Evolutionary conservation across 2,797 vertebrate genomes (phyloP), one percentile per base, ranked within the genome.

Genomic region (Intellagama lesueurii): DNA sequence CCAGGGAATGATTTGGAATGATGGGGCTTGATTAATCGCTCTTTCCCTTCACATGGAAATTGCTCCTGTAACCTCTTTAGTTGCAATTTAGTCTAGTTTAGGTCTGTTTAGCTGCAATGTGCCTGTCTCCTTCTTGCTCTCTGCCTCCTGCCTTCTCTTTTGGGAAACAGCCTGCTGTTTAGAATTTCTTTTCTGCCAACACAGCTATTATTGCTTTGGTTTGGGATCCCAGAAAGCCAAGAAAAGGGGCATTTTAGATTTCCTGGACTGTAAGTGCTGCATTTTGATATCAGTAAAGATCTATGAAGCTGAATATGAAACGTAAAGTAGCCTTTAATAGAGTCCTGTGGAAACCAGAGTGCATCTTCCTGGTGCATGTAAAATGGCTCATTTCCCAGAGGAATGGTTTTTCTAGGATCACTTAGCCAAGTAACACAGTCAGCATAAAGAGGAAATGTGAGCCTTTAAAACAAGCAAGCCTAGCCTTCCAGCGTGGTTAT

Each of bases 401-500:
- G 88, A 60, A 72, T 79, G 6, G 28, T 84, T 47, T 84, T 85
- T 17, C 60, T 89, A 60, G 24, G 52, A 28, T 60, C 66, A 72
- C 75, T 85, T 85, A 79, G 75, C 66, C 24, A 85, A 89, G 26
- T 72, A 14, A 17, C 47, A 16, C 9, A 79, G 75, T 85, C 88
- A 89, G 87, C 81, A 88, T 78, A 84, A 88, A 84, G n/a, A 70
- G 26, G 81, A 88, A 88, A 88, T 56, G 26, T 88, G 80, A 88
- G 82, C 87, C 81, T 83, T 83, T 83, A 88, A 83, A 88, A 75
- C 72, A 69, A 88, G 82, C 66, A 60, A 72, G 69, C n/a, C 82
- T 79, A 28, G 28, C 40, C 76, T 78, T 84, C 14, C 75, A 83
- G 68, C 69, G 64, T 16, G 64, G 73, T 84, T 84, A 77, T 69